A percentile compares a stretch with the other conserved stretches of the same genome.
These are phyloP conservation scores for Guaruba guarouba DNA, from an alignment of 2,113 vertebrate species.

Conservation along the genomic window DNA sequence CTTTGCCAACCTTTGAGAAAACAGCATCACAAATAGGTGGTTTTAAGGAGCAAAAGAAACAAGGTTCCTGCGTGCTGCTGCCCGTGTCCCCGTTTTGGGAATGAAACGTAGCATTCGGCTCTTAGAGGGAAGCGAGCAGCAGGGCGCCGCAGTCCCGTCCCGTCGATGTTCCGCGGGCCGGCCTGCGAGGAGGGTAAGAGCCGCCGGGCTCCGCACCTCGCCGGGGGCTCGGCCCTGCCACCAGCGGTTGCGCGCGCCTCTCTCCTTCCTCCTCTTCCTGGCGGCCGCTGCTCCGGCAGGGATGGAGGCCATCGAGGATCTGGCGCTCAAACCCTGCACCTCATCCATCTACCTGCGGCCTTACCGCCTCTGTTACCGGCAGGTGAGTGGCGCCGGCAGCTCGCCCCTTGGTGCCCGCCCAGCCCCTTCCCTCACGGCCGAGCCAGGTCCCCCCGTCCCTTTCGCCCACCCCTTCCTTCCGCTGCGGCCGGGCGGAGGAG, in stretches of 20 bases:
- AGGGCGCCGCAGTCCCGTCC: neutral
- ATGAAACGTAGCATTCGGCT: accelerated
- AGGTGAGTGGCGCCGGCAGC: conserved; percentile 75
- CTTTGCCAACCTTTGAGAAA: accelerated
- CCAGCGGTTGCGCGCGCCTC: conserved; percentile 27
- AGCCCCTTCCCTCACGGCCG: neutral
- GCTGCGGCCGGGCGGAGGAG: neutral
- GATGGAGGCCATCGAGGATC: conserved; percentile 59
- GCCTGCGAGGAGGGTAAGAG: neutral
- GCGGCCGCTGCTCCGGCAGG: neutral
- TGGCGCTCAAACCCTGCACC: conserved; percentile 69
- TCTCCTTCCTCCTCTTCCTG: neutral
- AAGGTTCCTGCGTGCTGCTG: neutral
- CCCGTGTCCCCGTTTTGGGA: neutral
- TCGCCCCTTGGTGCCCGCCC: neutral
- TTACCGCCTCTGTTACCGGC: conserved; percentile 83
- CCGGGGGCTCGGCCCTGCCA: neutral
- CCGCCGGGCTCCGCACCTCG: neutral
- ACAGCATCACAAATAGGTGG: accelerated
- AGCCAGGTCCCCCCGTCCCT: too few species aligned
- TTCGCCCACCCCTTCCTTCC: neutral
- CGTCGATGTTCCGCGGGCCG: neutral
- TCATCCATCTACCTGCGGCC: conserved; percentile 82
- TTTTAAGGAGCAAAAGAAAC: neutral
- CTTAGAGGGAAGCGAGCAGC: too few species aligned